Conservation (phyloP, 2,113 vertebrate species). For the Paracanthobrama guichenoti region DNA sequence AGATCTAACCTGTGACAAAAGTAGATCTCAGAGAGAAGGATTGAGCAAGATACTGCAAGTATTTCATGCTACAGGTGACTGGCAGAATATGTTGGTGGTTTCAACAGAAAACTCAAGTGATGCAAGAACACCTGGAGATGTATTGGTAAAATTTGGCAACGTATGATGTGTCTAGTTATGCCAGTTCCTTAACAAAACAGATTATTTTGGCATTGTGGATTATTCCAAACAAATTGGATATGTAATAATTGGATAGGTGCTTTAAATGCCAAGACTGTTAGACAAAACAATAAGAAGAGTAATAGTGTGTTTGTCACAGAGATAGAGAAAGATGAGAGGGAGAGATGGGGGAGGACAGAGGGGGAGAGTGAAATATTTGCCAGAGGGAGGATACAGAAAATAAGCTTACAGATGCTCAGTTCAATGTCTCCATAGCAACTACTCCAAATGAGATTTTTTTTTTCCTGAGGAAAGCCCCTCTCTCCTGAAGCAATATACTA, state of each 20-base stretch:
- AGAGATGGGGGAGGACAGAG: slow-evolving; percentile 21
- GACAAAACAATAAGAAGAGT: background rate
- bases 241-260: background rate
- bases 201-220: background rate
- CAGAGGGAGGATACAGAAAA: slow-evolving; percentile 58
- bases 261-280: background rate
- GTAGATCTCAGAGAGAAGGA: background rate
- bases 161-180: background rate
- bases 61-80: background rate
- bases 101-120: background rate
- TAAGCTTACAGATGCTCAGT: slow-evolving; percentile 65
- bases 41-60: background rate
- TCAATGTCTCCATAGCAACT: slow-evolving; percentile 77
- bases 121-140: background rate
- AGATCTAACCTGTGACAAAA: background rate
- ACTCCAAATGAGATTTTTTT: slow-evolving; percentile 59
- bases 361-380: slow-evolving; percentile 27
- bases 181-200: background rate
- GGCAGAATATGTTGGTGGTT: background rate
- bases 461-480: slow-evolving; percentile 47
- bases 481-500: background rate
- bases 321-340: background rate
- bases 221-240: background rate
- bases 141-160: background rate
- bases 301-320: background rate